Percentiles rank a stretch among this genome's conserved stretches.
Conservation (phyloP, 2,888 invertebrate species). For the Hypselothyrea guttata region DNA sequence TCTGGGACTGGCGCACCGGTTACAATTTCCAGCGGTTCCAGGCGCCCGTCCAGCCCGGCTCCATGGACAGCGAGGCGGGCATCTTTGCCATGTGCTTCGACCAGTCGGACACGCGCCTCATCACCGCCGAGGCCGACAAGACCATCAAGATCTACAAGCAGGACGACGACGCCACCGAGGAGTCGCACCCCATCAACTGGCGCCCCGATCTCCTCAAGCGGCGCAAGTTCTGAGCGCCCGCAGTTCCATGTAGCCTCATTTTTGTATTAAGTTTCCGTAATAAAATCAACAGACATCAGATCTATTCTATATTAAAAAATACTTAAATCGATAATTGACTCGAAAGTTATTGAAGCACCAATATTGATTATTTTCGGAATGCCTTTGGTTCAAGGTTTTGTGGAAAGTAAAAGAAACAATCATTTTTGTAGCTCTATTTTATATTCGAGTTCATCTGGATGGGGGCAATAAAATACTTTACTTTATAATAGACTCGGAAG, state of each 20-base stretch:
- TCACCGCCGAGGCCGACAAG: conserved; percentile 99
- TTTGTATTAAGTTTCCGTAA: neutral
- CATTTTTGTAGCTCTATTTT: too few species aligned
- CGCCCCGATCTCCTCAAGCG: conserved; percentile 97
- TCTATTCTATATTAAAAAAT: too few species aligned
- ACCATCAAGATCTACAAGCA: conserved; percentile 99
- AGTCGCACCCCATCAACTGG: conserved; percentile 98
- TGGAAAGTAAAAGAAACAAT: too few species aligned
- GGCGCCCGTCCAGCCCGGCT: conserved; percentile 98
- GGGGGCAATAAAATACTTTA: too few species aligned
- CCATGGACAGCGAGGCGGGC: conserved; percentile 99
- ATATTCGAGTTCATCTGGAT: too few species aligned
- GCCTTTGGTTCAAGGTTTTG: too few species aligned
- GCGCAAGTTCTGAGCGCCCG: conserved; percentile 88
- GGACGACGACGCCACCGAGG: conserved; percentile 97
- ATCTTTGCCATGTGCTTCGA: conserved; percentile 98
- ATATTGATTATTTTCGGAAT: too few species aligned
- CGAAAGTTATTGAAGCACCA: too few species aligned
- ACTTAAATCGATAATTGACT: too few species aligned
- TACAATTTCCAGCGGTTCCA: conserved; percentile 98
- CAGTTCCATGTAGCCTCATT: conserved; percentile 7
- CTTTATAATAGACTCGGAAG: too few species aligned
- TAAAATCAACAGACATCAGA: neutral
- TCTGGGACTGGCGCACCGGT: conserved; percentile 99
- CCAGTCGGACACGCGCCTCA: conserved; percentile 95